Percentiles rank a stretch among this genome's conserved stretches.
phyloP scores from a whole-genome alignment of 2,797 vertebrate genomes.

The Myiotriccus ornatus region DNA sequence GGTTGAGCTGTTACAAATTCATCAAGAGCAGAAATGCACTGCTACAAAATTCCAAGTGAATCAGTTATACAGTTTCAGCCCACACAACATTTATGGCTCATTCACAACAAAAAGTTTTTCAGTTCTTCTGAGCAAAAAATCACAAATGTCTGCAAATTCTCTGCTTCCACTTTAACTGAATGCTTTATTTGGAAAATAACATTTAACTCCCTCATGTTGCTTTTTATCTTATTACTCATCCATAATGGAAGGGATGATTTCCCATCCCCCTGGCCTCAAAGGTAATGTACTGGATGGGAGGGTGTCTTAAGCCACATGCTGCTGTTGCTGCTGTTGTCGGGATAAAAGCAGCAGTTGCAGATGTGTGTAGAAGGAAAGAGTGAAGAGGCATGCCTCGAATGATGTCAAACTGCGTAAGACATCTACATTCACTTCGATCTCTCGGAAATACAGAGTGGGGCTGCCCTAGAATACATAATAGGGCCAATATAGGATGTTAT shows the following conservation, averaged over 20 bases:
- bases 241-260: neutral
- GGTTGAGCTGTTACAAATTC: neutral
- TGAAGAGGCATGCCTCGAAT: neutral
- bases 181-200: neutral
- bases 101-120: constrained; percentile 15
- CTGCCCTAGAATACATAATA: neutral
- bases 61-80: constrained; percentile 12
- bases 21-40: neutral
- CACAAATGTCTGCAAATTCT: neutral
- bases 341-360: neutral
- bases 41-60: constrained; percentile 20
- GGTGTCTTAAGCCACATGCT: neutral
- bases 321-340: neutral
- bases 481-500: neutral
- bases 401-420: neutral
- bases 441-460: neutral
- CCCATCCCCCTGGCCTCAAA: neutral
- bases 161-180: neutral
- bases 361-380: neutral
- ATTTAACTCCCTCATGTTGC: neutral
- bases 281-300: neutral
- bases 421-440: neutral
- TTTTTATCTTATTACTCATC: neutral
- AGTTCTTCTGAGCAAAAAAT: neutral
- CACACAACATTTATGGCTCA: constrained; percentile 39